Evolutionary conservation across 2,113 vertebrate species (phyloP).

Genomic region (Hirundichthys speculiger): DNA sequence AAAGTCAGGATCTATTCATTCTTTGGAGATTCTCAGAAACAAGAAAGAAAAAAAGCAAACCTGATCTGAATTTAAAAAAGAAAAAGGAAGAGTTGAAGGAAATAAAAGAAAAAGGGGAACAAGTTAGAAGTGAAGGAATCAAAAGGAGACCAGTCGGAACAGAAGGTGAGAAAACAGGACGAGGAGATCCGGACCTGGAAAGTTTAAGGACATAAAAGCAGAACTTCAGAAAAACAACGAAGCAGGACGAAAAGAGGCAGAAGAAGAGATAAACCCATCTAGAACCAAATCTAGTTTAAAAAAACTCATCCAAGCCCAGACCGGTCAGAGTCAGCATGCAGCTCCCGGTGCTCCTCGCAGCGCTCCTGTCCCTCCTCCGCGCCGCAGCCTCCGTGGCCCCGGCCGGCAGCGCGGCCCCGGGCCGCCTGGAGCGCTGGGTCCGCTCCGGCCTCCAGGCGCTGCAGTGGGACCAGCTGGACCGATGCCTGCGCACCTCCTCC

Average conservation of each 20-base stretch:
- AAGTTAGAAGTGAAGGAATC: neutral
- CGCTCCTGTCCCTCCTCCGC: constrained; percentile 50
- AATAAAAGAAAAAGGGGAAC: neutral
- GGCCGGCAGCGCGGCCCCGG: constrained; percentile 18
- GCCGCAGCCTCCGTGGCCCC: neutral
- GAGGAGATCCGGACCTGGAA: neutral
- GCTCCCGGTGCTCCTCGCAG: constrained; percentile 26
- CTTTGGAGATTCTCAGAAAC: neutral
- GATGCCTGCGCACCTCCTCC: constrained; percentile 72
- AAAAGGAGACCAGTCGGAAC: too few relatives aligned
- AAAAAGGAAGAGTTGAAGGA: neutral
- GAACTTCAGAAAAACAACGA: neutral
- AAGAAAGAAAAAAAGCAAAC: neutral
- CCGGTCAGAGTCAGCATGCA: neutral
- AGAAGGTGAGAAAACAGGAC: neutral
- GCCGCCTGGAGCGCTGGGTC: constrained; percentile 80
- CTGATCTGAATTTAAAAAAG: neutral
- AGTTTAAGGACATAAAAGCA: neutral
- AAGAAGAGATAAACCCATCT: neutral
- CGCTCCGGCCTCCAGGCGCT: constrained; percentile 79
- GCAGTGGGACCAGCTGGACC: constrained; percentile 78
- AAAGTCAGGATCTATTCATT: too few relatives aligned
- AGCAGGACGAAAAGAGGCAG: neutral
- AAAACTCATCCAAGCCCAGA: neutral
- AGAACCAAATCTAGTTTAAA: too few relatives aligned